Percentiles rank a stretch among this genome's conserved stretches.
Conservation (phyloP, 2,888 invertebrate genomes). For the Catocala fraxini region DNA sequence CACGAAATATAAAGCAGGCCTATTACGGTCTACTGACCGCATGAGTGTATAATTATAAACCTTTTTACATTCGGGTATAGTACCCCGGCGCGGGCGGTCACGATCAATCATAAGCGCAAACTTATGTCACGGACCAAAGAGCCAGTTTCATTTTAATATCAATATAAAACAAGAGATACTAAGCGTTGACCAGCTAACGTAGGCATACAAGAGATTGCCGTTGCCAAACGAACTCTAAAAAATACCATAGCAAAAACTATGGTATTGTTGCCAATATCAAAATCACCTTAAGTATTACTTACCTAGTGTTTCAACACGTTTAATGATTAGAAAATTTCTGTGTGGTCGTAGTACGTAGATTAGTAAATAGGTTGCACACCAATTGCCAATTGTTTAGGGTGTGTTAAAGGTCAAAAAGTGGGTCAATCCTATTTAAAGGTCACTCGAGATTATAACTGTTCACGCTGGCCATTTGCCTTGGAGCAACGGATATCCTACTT, state of each 20-base stretch:
- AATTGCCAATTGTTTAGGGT: constrained; percentile 48
- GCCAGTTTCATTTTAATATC: too few species aligned
- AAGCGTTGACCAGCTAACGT: too few species aligned
- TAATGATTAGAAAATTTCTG: constrained; percentile 11
- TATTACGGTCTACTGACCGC: too few species aligned
- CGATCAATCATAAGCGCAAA: too few species aligned
- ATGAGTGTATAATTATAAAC: too few species aligned
- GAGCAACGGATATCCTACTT: constrained; percentile 10
- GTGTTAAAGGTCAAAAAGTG: constrained; percentile 68
- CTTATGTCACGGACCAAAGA: too few species aligned
- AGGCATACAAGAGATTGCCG: too few species aligned
- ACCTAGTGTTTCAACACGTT: background rate
- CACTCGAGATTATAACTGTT: constrained; percentile 46
- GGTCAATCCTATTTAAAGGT: constrained; percentile 62
- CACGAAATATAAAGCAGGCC: too few species aligned
- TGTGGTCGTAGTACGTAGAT: constrained; percentile 21
- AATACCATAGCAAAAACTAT: background rate
- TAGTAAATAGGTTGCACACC: constrained; percentile 31
- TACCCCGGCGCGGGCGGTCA: too few species aligned
- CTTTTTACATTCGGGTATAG: too few species aligned
- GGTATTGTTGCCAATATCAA: background rate
- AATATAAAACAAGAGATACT: too few species aligned
- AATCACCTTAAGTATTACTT: background rate
- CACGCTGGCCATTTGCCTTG: constrained; percentile 31
- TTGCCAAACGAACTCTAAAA: background rate